Evolutionary conservation across 2,113 vertebrate species (phyloP), one percentile per base, ranked within the genome.

Genomic region (Enhydra lutris): DNA sequence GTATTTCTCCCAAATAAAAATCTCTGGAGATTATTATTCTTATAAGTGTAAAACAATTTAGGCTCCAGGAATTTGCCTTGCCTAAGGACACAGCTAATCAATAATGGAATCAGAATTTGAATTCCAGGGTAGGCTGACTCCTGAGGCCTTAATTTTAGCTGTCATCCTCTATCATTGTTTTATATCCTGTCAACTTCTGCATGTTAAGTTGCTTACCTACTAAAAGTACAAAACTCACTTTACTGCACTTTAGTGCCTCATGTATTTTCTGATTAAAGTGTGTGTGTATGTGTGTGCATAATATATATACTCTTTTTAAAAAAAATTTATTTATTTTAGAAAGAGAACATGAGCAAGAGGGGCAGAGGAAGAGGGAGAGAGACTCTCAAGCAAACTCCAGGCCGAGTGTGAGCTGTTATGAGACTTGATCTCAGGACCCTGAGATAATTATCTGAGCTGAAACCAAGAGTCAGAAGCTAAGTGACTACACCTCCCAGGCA

Each of bases 11-110:
- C 91, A 88, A 85, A 29, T 92, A 42, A 95, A 91, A 42, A 23
- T 81, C 45, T 36, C 69, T 50, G 47, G n/a, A 74, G 34, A 67
- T 74, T 79, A 34, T 95, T 96, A 29, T 26, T 93, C 36, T 65
- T 1, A 11, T 69, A 93, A 91, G 47, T 95, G 57, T 92, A 11
- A 91, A 73, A 90, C 74, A 92, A 9, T 36, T 96, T 96, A 95
- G 79, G 26, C 81, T 82, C 59, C 24, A 29, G 55, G 21, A 89
- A 63, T 87, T 76, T 82, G 57, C 24, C 31, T 97, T 95, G 31
- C 26, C 59, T 47, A 73, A 57, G 31, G 39, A 84, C 39, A 80
- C 81, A 97, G 15, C 57, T 87, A 78, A 61, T 63, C 90, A 93
- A 57, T 91, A 47, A 52, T 81, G 34, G n/a, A 95, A 52, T 84